Evolutionary conservation across 2,113 vertebrate species (phyloP).

Genomic region (Phodopus roborovskii): DNA sequence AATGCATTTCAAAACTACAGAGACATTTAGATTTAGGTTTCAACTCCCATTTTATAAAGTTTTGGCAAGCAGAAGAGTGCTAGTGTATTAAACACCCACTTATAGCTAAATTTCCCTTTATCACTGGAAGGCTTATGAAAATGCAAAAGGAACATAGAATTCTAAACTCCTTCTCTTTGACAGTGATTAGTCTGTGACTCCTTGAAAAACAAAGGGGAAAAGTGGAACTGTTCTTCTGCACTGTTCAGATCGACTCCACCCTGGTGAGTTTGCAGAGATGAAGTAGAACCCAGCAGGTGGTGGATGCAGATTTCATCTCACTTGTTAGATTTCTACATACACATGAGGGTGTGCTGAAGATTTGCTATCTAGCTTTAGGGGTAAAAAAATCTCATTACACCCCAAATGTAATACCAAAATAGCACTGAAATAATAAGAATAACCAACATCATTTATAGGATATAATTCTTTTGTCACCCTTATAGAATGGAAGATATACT

Average conservation of each 20-base stretch:
- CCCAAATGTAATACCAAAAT: background rate
- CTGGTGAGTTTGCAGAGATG: background rate
- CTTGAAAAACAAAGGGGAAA: conserved; percentile 19
- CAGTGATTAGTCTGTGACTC: conserved; percentile 9
- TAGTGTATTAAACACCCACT: conserved; percentile 18
- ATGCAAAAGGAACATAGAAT: conserved; percentile 52
- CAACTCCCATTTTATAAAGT: conserved; percentile 20
- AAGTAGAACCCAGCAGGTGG: background rate
- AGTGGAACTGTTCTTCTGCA: background rate
- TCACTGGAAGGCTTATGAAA: background rate
- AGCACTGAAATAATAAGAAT: conserved; percentile 10
- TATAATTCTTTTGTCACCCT: background rate
- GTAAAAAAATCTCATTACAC: conserved; percentile 1
- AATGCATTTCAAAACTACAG: conserved; percentile 28
- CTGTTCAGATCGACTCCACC: background rate
- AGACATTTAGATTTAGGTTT: conserved; percentile 41
- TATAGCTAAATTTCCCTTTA: conserved; percentile 15
- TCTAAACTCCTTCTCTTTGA: conserved; percentile 18
- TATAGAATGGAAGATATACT: background rate
- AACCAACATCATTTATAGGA: background rate
- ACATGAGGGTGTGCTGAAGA: background rate
- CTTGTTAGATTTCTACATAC: background rate
- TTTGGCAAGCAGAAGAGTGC: conserved; percentile 20
- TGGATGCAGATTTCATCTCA: background rate
- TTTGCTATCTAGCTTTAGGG: conserved; percentile 30